Evolutionary conservation across 2,888 invertebrate genomes (phyloP).

Genomic region (Pteria penguin): DNA sequence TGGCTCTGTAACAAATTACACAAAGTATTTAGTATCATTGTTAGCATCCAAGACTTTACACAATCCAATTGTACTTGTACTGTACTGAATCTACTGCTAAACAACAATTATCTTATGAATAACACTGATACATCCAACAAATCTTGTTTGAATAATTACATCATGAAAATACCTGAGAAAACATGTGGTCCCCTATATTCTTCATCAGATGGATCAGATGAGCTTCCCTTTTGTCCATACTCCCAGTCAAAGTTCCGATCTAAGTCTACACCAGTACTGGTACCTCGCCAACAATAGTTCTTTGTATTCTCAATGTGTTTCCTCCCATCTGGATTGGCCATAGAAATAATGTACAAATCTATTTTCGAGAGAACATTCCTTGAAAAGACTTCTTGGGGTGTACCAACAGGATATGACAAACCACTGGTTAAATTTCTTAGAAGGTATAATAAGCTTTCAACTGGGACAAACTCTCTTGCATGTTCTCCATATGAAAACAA

Average conservation of each 20-base stretch:
- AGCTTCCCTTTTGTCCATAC: conserved; percentile 76
- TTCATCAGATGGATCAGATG: conserved; percentile 68
- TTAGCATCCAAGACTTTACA: no score
- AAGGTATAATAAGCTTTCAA: conserved; percentile 73
- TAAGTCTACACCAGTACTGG: conserved; percentile 75
- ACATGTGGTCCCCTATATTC: conserved; percentile 73
- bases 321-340: conserved; percentile 78
- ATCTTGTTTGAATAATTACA: no score
- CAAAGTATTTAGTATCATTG: not conserved
- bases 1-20: conserved; percentile 73
- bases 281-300: conserved; percentile 78
- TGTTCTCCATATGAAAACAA: conserved; percentile 77
- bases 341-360: conserved; percentile 72
- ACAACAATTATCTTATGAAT: no score
- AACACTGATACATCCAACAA: no score
- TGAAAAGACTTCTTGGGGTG: conserved; percentile 49
- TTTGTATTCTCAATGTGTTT: conserved; percentile 65
- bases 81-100: no score
- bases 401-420: conserved; percentile 36
- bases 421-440: conserved; percentile 67
- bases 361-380: conserved; percentile 61
- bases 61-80: no score
- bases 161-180: conserved; percentile 77
- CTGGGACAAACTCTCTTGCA: conserved; percentile 77
- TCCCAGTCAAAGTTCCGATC: conserved; percentile 79